Base-by-base conservation (phyloP, 2,113 vertebrate genomes). In the Hyaena hyaena region DNA sequence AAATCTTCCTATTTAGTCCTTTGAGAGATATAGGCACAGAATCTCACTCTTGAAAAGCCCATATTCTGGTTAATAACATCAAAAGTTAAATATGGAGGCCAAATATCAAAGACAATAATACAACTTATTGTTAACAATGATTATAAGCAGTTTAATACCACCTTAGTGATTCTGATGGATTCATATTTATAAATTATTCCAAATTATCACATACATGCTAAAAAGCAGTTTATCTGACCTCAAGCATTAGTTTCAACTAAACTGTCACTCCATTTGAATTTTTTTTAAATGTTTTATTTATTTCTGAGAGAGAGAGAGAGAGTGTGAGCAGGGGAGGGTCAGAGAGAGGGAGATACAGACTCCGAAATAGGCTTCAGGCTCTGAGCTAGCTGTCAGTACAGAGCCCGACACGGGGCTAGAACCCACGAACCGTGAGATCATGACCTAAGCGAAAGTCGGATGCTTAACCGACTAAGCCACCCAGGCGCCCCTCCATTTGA, bases 101-200 rank as follows among this genome's bases (percentile, higher is more conserved):
- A 94, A 89, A 79, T 61, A 94, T 88, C 28, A 61, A 79, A 93
- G 33, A 26, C 28, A 82, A 33, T 19, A 71, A 85, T 48, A 90
- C 5, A 71, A 48, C 68, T 91, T 33, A 61, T 58, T 35, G 90
- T n/a, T 23, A 76, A 33, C 14, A 92, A 83, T 9, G 8, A 86
- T 53, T 43, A 71, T 6, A 88, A 85, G 63, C 83, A 84, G 53
- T 74, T 79, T 92, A 71, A 43, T 61, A 77, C 53, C 43, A 83
- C 35, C 21, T 76, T 53, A 89, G 11, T 73, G 58, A 81, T 85
- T 95, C 9, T 97, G 77, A 92, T 11, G 35, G 23, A 77, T 26
- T 93, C 31, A 74, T 48, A 86, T 88, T 94, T 91, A 80, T 63
- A 88, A 81, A 45, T 61, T 74, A 86, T 86, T 94, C 73, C 68